These are phyloP conservation scores for Sesia bembeciformis DNA, from an alignment of 2,888 invertebrate genomes.

Conservation along the genomic window DNA sequence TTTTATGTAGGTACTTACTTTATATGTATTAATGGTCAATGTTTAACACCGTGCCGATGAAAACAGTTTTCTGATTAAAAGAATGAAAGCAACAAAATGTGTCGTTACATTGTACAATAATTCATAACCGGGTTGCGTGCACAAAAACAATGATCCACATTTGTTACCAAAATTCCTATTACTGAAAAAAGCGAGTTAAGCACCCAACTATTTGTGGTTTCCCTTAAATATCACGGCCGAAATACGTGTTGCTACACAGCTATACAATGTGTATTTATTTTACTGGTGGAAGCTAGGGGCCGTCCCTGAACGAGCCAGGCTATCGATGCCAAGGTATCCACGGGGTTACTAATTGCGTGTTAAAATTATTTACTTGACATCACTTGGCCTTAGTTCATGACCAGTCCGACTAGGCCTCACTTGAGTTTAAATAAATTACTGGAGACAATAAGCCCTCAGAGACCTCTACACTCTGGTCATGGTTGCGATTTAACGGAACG, in stretches of 20 bases:
- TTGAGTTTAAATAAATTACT: slow-evolving; percentile 14
- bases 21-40: slow-evolving; percentile 12
- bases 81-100: slow-evolving; percentile 31
- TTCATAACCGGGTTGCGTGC: slow-evolving; percentile 52
- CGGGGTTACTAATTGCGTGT: slow-evolving; percentile 64
- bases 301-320: slow-evolving; percentile 43
- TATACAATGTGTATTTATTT: background rate
- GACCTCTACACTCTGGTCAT: slow-evolving; percentile 26
- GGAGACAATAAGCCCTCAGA: slow-evolving; percentile 25
- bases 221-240: slow-evolving; percentile 22
- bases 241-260: slow-evolving; percentile 15
- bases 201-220: slow-evolving; percentile 32
- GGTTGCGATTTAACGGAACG: slow-evolving; percentile 45
- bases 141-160: slow-evolving; percentile 50
- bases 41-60: background rate
- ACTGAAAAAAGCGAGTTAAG: slow-evolving; percentile 40
- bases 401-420: slow-evolving; percentile 33
- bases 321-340: slow-evolving; percentile 64
- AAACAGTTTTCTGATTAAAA: slow-evolving; percentile 33
- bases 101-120: slow-evolving; percentile 26
- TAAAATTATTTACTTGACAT: slow-evolving; percentile 64
- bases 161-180: slow-evolving; percentile 38
- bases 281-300: slow-evolving; percentile 9
- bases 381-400: slow-evolving; percentile 51
- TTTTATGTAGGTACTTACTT: too few relatives aligned